Evolutionary conservation across 2,797 vertebrate genomes (phyloP).

Genomic region (Lepilemur septentrionalis): DNA sequence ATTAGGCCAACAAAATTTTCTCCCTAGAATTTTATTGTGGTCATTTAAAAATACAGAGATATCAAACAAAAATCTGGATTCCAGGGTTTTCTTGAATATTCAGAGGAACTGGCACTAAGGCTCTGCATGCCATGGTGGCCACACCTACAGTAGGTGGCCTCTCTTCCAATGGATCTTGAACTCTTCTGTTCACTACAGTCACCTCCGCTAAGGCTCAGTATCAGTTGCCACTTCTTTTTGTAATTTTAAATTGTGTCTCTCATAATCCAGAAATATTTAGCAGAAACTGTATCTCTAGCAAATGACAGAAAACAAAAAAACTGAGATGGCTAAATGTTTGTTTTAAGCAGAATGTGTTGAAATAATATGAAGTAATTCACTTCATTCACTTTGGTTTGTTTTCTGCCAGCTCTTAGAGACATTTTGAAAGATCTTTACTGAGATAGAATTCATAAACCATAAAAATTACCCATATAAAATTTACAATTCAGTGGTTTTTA

Average conservation of each 20-base stretch:
- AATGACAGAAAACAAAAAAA: neutral
- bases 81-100: neutral
- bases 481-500: neutral
- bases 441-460: neutral
- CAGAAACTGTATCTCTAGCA: neutral
- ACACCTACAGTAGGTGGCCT: accelerated
- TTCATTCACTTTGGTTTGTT: neutral
- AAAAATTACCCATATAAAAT: neutral
- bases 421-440: neutral
- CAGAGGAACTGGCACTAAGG: neutral
- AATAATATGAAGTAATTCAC: neutral
- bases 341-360: constrained; percentile 6
- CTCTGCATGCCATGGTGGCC: too few relatives aligned
- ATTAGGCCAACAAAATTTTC: neutral
- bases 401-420: neutral
- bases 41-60: neutral
- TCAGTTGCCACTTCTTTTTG: neutral
- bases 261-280: neutral
- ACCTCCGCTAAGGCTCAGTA: neutral
- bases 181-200: neutral
- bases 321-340: neutral
- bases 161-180: neutral
- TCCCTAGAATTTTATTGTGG: neutral
- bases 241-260: neutral
- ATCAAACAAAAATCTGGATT: neutral